These are phyloP conservation scores for Phaethornis superciliosus DNA, from an alignment of 2,113 vertebrate species.

Conservation along the genomic window DNA sequence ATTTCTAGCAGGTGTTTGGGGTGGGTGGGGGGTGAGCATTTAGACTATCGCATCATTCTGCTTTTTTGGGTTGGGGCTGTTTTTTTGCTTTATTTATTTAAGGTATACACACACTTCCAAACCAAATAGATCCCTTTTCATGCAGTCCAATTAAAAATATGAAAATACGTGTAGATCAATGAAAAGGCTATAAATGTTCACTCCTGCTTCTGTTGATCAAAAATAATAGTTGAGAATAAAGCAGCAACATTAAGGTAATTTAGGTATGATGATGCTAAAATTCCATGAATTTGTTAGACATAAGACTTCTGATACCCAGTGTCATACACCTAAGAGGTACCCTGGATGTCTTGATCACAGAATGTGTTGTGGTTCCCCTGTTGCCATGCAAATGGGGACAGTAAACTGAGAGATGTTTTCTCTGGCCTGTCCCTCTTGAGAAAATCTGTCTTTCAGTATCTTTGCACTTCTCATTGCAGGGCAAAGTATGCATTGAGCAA, in stretches of 20 bases:
- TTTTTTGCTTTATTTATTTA: not conserved
- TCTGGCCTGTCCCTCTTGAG: not conserved
- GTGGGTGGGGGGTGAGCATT: too few relatives aligned
- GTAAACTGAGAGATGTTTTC: not conserved
- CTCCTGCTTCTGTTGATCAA: not conserved
- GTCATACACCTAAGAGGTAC: not conserved
- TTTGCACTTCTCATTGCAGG: not conserved
- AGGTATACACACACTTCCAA: not conserved
- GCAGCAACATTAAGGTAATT: fast-evolving
- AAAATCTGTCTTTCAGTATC: not conserved
- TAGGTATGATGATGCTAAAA: not conserved
- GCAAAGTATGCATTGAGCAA: not conserved
- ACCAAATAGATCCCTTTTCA: not conserved
- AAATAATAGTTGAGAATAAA: not conserved
- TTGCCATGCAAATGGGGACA: fast-evolving
- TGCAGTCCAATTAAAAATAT: not conserved
- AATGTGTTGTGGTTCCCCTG: not conserved
- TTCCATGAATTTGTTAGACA: fast-evolving
- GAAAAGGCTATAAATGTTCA: not conserved
- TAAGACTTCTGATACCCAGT: not conserved
- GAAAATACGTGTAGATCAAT: not conserved
- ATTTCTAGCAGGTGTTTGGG: not conserved
- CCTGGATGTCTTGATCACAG: not conserved
- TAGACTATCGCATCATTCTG: not conserved
- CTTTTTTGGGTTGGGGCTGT: not conserved